Conservation (phyloP, 2,888 invertebrate species). For the Tetanocera ferruginea region DNA sequence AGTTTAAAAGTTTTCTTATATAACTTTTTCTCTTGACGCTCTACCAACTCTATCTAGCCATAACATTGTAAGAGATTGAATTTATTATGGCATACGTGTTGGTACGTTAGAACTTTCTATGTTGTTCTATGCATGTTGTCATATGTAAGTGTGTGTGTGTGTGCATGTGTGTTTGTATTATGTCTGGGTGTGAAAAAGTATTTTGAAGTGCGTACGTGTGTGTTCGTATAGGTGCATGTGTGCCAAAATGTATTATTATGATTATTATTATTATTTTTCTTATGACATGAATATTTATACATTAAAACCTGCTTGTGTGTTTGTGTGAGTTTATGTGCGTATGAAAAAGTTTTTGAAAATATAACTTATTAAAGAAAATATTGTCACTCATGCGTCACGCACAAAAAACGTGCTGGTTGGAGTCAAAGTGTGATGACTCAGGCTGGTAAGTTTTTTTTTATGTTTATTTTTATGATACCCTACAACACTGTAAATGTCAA, state of each 20-base stretch:
- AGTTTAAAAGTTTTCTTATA: background rate
- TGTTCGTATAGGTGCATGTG: too few species aligned
- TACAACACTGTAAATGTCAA: background rate
- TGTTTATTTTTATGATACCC: background rate
- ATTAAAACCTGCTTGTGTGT: background rate
- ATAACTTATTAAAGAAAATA: conserved; percentile 21
- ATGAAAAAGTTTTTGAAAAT: background rate
- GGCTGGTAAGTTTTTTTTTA: background rate
- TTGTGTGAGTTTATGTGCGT: background rate
- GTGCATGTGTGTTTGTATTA: too few species aligned
- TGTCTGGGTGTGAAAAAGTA: too few species aligned
- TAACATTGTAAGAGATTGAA: too few species aligned
- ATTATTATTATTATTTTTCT: background rate
- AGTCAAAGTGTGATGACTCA: background rate
- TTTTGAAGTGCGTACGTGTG: too few species aligned
- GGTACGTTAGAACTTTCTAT: too few species aligned
- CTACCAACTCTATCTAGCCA: too few species aligned
- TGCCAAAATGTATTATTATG: too few species aligned
- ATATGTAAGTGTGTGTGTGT: too few species aligned
- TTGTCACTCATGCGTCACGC: conserved; percentile 16
- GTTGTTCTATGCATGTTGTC: too few species aligned
- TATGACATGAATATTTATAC: background rate
- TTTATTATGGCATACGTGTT: too few species aligned
- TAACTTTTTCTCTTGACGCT: too few species aligned
- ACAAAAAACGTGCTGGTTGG: conserved; percentile 4